Conservation (phyloP, 1,140 invertebrate genomes). For the Reticulitermes speratus region DNA sequence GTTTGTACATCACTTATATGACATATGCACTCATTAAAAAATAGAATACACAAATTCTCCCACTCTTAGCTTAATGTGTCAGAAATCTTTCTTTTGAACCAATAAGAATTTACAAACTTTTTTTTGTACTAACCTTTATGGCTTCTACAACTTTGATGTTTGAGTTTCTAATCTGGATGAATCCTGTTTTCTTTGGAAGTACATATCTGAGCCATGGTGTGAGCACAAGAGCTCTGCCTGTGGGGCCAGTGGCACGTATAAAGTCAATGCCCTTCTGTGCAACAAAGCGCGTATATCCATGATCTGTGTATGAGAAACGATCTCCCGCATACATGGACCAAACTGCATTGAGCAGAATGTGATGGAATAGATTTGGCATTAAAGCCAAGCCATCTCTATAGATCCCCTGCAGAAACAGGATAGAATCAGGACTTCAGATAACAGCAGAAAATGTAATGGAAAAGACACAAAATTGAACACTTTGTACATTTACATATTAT, state of each 20-base stretch:
- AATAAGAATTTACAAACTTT: no score
- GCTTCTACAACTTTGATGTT: neutral
- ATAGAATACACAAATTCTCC: no score
- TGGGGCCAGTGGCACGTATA: neutral
- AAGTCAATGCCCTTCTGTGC: neutral
- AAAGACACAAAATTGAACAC: no score
- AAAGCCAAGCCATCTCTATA: neutral
- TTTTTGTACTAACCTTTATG: neutral
- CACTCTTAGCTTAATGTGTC: no score
- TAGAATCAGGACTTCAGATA: no score
- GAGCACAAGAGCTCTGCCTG: neutral
- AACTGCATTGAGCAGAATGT: neutral
- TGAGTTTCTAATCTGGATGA: neutral
- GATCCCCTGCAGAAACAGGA: neutral
- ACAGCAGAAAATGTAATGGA: no score
- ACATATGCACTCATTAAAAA: no score
- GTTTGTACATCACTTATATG: no score
- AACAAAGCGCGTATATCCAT: neutral
- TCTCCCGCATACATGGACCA: neutral
- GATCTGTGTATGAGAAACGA: neutral
- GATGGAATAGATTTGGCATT: neutral
- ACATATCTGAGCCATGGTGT: constrained; percentile 14
- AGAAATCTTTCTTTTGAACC: no score
- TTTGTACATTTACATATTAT: no score
- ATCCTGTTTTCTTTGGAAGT: neutral